Conservation (phyloP, 2,888 invertebrate genomes). For the Julus scanicus region DNA sequence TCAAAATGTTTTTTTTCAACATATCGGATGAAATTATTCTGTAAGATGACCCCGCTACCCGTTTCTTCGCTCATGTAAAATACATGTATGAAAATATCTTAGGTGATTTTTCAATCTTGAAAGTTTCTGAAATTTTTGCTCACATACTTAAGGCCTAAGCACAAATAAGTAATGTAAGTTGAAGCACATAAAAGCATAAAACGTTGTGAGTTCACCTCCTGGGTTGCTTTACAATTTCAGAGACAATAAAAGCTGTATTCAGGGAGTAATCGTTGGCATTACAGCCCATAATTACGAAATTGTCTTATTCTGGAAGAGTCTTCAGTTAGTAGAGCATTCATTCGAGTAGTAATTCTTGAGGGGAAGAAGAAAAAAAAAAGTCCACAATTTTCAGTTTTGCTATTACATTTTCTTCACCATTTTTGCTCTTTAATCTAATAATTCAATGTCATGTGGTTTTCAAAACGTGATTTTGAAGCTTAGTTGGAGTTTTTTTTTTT, state of each 20-base stretch:
- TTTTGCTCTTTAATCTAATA: neutral
- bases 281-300: conserved; percentile 28
- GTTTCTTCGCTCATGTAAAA: no score
- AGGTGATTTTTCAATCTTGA: no score
- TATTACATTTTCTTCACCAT: neutral
- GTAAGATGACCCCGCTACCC: no score
- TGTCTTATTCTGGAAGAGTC: neutral
- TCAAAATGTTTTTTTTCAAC: no score
- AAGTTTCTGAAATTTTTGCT: neutral
- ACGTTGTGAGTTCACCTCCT: conserved; percentile 21
- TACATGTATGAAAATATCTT: no score
- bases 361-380: neutral
- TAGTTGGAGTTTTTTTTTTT: neutral
- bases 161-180: neutral
- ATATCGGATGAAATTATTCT: no score
- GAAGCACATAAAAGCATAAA: neutral
- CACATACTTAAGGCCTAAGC: neutral
- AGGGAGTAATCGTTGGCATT: conserved; percentile 8
- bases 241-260: conserved; percentile 12
- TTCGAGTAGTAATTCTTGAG: neutral
- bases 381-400: neutral
- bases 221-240: conserved; percentile 22
- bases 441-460: conserved; percentile 22
- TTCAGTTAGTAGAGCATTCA: neutral
- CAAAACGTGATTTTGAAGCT: conserved; percentile 7